phyloP scores from a whole-genome alignment of 2,797 vertebrate species.

The Catamblyrhynchus diadema region DNA sequence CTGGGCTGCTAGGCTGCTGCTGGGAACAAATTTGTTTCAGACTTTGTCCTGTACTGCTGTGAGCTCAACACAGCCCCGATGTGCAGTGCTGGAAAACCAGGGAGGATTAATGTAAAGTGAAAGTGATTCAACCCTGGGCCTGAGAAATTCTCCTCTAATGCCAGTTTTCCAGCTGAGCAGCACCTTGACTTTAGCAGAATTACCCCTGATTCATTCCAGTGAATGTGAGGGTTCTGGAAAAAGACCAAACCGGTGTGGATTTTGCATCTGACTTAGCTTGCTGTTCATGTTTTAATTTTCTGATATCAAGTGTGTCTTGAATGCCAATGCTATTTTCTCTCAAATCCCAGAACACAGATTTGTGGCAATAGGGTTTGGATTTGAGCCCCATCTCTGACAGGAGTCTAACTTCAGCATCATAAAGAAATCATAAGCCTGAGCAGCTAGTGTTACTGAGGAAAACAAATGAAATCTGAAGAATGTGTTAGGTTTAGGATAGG shows the following conservation, averaged over 20 bases:
- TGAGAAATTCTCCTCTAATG: constrained; percentile 3
- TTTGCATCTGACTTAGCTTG: background rate
- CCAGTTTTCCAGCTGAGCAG: constrained; percentile 15
- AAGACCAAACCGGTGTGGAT: background rate
- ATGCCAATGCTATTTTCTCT: constrained; percentile 3
- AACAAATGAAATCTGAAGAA: constrained; percentile 18
- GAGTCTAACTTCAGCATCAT: background rate
- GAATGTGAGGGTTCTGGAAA: background rate
- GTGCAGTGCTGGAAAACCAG: background rate
- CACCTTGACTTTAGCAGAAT: background rate
- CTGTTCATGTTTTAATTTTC: background rate
- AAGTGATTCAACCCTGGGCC: background rate
- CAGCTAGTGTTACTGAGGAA: background rate
- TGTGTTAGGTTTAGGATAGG: background rate
- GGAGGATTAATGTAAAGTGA: constrained; percentile 19
- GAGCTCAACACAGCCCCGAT: background rate
- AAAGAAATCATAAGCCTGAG: background rate
- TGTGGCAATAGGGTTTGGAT: background rate
- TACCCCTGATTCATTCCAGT: background rate
- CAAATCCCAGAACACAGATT: background rate
- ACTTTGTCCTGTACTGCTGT: background rate
- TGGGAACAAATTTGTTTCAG: background rate
- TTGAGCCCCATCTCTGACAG: background rate
- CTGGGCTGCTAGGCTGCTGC: background rate
- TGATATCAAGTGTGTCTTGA: background rate